Evolutionary conservation across 2,888 invertebrate species (phyloP).

Genomic region (Acrocyrtus sp.): DNA sequence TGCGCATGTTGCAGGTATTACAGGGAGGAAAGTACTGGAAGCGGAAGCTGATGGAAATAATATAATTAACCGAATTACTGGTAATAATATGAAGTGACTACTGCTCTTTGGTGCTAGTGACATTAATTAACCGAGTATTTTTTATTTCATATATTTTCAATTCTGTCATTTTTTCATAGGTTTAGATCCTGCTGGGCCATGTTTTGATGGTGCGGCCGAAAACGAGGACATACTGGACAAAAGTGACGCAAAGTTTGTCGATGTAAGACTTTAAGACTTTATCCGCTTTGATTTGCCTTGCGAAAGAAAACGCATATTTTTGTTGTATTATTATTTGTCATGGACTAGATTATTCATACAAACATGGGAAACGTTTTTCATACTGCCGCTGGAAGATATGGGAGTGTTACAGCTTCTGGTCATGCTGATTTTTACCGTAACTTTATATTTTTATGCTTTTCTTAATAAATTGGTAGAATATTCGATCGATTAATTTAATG

Average conservation of each 20-base stretch:
- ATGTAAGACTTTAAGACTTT: slow-evolving; percentile 8
- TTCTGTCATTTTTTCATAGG: slow-evolving; percentile 8
- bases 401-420: slow-evolving; percentile 22
- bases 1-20: slow-evolving; percentile 33
- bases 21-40: slow-evolving; percentile 20
- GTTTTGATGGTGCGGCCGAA: slow-evolving; percentile 22
- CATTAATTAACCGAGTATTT: neutral
- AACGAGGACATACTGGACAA: slow-evolving; percentile 8
- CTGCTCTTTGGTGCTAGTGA: no score
- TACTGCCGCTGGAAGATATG: slow-evolving; percentile 23
- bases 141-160: neutral
- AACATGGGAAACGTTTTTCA: slow-evolving; percentile 34
- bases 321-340: neutral
- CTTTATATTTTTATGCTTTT: neutral
- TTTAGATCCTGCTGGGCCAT: slow-evolving; percentile 36
- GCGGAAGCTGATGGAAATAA: neutral
- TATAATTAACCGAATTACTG: slow-evolving; percentile 19
- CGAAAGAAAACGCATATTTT: no score
- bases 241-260: slow-evolving; percentile 34
- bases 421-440: slow-evolving; percentile 44
- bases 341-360: slow-evolving; percentile 34
- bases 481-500: neutral
- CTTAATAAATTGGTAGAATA: neutral
- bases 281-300: neutral
- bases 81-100: neutral